Evolutionary conservation across 2,888 invertebrate genomes (phyloP).

Genomic region (Pecten maximus): DNA sequence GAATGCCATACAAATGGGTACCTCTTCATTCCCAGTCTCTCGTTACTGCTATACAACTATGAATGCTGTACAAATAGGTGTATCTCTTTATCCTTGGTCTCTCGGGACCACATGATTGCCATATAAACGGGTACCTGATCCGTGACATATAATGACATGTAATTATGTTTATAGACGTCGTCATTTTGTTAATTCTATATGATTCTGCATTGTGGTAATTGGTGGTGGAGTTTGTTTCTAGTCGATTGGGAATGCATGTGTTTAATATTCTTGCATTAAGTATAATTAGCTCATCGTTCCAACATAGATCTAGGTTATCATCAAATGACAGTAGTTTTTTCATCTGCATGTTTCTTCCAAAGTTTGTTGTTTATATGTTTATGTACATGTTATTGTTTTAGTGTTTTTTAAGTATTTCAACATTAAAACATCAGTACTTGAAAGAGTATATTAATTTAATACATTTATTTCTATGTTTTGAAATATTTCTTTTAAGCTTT

Average conservation of each 20-base stretch:
- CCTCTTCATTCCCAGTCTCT: too few species aligned
- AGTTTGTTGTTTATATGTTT: slow-evolving; percentile 21
- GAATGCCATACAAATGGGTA: too few species aligned
- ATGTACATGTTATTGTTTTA: background rate
- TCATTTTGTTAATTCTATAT: too few species aligned
- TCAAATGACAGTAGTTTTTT: background rate
- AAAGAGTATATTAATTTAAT: background rate
- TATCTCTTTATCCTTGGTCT: too few species aligned
- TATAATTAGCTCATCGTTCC: background rate
- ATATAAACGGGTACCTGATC: too few species aligned
- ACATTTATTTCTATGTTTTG: too few species aligned
- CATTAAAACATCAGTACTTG: background rate
- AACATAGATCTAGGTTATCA: background rate
- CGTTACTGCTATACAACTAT: too few species aligned
- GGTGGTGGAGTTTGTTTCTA: background rate
- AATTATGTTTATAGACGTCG: too few species aligned
- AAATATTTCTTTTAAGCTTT: too few species aligned
- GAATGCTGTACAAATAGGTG: too few species aligned
- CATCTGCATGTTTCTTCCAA: slow-evolving; percentile 25
- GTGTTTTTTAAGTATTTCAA: background rate
- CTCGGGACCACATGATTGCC: too few species aligned
- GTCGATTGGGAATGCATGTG: background rate
- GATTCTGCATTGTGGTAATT: background rate
- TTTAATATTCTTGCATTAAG: background rate
- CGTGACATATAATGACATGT: too few species aligned